Evolutionary conservation across 2,888 invertebrate species (phyloP), one percentile per base, ranked within the genome.

Genomic region (Pristionchus entomophagus): DNA sequence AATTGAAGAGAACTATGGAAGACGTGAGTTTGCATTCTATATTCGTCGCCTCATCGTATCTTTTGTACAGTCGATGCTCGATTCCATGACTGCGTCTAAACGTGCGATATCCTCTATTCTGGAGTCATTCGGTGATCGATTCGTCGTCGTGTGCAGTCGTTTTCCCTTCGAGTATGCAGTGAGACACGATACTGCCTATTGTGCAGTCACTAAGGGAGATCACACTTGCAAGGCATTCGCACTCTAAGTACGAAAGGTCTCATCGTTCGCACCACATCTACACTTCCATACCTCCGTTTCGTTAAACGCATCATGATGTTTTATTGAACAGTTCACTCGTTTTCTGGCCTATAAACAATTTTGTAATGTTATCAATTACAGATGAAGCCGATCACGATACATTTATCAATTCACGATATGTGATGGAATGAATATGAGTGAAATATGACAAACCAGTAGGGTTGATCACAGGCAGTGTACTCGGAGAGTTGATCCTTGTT

Each of bases 401-500:
- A n/a, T n/a, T n/a, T n/a, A n/a, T n/a, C n/a, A n/a, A n/a, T n/a
- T n/a, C n/a, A n/a, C n/a, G n/a, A n/a, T n/a, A n/a, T n/a, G n/a
- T n/a, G n/a, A n/a, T n/a, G n/a, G n/a, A 29, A 17, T 17, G 19
- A 53, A 53, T 10, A 22, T 53, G 51, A 5, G 3, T 10, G 22
- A 17, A 14, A 38, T 19, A 88, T 87, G 78, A 53, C 14, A 3
- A 19, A 82, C 82, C 82, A 82, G 26, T 29, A 41, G 2, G 82
- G 85, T 53, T 73, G 77, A 59, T 35, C 2, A 26, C 93, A 94
- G 56, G 94, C 94, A 38, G 93, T 90, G 6, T 94, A 84, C 35
- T 91, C 90, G 8, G 94, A 94, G 78, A 95, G 87, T 86, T 94
- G 94, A 88, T 94, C 94, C 94, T 94, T 94, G 88, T 93, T 94